Evolutionary conservation across 1,140 invertebrate genomes (phyloP), one percentile per base, ranked within the genome.

Genomic region (Diorhabda sublineata): DNA sequence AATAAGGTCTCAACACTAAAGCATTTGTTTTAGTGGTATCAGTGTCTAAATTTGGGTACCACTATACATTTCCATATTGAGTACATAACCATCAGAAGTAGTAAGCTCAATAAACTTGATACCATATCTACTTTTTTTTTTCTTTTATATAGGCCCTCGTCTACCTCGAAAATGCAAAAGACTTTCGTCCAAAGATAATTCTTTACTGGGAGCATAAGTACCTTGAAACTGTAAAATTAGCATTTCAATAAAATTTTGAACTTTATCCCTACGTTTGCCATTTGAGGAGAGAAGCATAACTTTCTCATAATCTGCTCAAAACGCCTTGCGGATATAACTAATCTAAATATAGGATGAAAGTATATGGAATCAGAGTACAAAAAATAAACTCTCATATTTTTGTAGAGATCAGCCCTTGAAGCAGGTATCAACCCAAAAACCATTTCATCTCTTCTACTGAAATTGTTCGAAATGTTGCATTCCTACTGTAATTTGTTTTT

Each of bases 41-140:
- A 57, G 7, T 5, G 26, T n/a, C 67, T 56, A 11, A 4, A 63
- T 5, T 42, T 52, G 4, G 5, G 3, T 42, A 7, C 66, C 59
- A 8, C 11, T 61, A 52, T 67, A 67, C 44, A 67, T 67, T 61
- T 62, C 66, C 6, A 67, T 61, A 42, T 62, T 61, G 4, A 67
- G 59, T 7, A 67, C n/a, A 47, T 67, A 67, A 26, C 45, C 66
- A 61, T 62, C 66, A 26, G 42, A 26, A 67, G 58, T 8, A 11
- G 42, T 45, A 9, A 67, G 6, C n/a, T 67, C 42, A 45, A 9
- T 45, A 43, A 67, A 67, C 43, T 58, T 67, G n/a, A n/a, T 59
- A 59, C 5, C 58, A 11, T 9, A 59, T 59, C 11, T 11, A 44
- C 7, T 7, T 67, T 59, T 67, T 67, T 11, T 67, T 67, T 58